phyloP scores from a whole-genome alignment of 2,113 vertebrate species.

The Cettia cetti region DNA sequence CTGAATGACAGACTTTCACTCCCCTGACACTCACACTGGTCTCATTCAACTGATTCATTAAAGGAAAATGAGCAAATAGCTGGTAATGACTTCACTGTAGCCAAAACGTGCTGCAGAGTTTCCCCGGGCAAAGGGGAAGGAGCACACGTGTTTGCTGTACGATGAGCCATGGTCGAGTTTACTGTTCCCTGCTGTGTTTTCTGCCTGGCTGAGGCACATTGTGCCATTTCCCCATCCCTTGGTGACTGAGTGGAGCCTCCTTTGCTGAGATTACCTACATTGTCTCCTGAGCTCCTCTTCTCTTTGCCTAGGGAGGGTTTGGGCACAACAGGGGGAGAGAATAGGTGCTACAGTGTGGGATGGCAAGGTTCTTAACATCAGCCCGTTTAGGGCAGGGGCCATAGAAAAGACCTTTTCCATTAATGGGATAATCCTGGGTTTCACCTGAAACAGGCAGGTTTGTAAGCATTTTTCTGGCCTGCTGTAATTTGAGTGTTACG shows the following conservation, averaged over 20 bases:
- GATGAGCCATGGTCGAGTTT: neutral
- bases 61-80: neutral
- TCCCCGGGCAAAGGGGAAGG: neutral
- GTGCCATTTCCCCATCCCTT: neutral
- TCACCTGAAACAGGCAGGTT: neutral
- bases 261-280: neutral
- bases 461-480: neutral
- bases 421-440: neutral
- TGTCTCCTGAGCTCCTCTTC: neutral
- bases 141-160: neutral
- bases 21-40: neutral
- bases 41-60: slow-evolving; percentile 48
- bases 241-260: neutral
- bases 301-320: neutral
- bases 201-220: neutral
- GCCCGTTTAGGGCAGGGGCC: neutral
- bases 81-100: neutral
- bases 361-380: neutral
- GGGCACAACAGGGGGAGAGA: neutral
- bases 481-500: neutral
- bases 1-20: slow-evolving; percentile 56
- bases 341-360: neutral
- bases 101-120: neutral
- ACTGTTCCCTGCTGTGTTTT: neutral
- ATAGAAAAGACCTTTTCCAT: neutral